A percentile compares a stretch with the other conserved stretches of the same genome.
Conservation (phyloP, 2,797 vertebrate genomes). For the Spondyliosoma cantharus region DNA sequence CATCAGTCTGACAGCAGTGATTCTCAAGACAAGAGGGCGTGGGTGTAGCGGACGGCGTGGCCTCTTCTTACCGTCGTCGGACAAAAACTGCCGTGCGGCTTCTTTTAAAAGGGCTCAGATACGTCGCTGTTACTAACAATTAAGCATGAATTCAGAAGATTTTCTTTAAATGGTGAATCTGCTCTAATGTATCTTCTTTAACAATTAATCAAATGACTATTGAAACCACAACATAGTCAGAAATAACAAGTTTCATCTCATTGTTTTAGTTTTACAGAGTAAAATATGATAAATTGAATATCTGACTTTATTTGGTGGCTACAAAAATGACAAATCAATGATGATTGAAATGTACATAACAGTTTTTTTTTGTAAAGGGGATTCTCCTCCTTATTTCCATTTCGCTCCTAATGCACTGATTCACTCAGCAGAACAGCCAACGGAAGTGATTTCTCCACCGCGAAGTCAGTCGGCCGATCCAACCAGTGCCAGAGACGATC, state of each 20-base stretch:
- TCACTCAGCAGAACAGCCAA: too few relatives aligned
- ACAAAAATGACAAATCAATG: too few relatives aligned
- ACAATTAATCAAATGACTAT: not conserved
- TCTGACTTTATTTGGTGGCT: too few relatives aligned
- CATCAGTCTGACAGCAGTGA: slow-evolving; percentile 68
- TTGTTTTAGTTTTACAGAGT: slow-evolving; percentile 3
- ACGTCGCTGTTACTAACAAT: not conserved
- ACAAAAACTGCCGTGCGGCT: not conserved
- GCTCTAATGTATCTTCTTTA: not conserved
- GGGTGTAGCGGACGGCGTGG: slow-evolving; percentile 79
- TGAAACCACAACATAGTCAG: not conserved
- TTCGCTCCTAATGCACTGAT: too few relatives aligned
- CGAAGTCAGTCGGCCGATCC: too few relatives aligned
- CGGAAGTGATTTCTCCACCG: too few relatives aligned
- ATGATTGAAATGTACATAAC: not conserved
- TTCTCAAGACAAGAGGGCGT: slow-evolving; percentile 82
- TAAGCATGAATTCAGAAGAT: slow-evolving; percentile 5
- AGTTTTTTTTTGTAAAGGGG: too few relatives aligned
- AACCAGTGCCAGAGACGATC: too few relatives aligned
- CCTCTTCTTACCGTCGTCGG: not conserved
- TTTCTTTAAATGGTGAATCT: not conserved
- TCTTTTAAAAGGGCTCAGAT: not conserved
- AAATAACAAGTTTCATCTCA: not conserved
- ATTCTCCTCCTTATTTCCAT: too few relatives aligned
- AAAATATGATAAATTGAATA: not conserved